Evolutionary conservation across 2,113 vertebrate genomes (phyloP), one percentile per base, ranked within the genome.

Genomic region (Paralichthys olivaceus): DNA sequence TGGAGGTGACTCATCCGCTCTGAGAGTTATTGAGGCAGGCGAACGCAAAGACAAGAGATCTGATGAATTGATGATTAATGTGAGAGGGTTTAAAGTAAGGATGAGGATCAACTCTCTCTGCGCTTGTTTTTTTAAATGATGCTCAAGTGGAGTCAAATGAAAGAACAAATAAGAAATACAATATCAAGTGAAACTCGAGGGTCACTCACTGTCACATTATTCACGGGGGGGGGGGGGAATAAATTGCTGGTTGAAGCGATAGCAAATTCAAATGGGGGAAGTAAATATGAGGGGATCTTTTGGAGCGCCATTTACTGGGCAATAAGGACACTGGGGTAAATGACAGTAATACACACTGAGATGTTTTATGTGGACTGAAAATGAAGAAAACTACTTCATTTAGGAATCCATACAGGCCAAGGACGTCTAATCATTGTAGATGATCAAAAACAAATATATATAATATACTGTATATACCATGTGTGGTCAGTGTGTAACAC

Each of bases 31-130:
- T 77, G 64, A 82, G 78, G 77, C n/a, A 62, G 79, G 65, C 37
- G 25, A 80, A 86, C 63, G 86, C 81, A 84, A 81, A 88, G 80
- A 86, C 70, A 82, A 89, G 79, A 49, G 75, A 83, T 84, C 68
- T 72, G 84, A 91, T 82, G 74, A 89, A 80, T 53, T 63, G 67
- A 25, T 84, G 80, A 74, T 86, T 79, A 72, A 79, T 73, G 45
- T 60, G 65, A 83, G 79, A 72, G 65, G 74, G 34, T 61, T 65
- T 79, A 80, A 69, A 78, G 64, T 64, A 57, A 77, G 43, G 62
- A 82, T 63, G 79, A 83, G 58, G 25, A 77, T 76, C 71, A 32
- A 49, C 65, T 53, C 12, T 26, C 25, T 66, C 25, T 55, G 8
- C 49, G 60, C 74, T 69, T 72, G 65, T 61, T 80, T 81, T 76